phyloP scores from a whole-genome alignment of 23 tunicate genomes.

The Phallusia fumigata region DNA sequence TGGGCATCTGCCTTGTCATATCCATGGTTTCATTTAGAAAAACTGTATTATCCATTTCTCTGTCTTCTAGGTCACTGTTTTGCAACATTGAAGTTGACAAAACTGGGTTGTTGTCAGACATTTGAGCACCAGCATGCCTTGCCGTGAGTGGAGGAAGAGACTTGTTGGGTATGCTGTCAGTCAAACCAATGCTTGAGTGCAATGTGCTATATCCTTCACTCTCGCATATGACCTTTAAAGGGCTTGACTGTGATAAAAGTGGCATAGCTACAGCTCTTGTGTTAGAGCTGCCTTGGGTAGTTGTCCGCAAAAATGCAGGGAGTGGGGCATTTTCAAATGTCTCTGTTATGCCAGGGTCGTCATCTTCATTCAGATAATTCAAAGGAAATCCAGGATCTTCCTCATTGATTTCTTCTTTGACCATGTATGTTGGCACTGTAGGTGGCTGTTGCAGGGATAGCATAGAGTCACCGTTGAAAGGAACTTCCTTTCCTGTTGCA shows the following conservation, averaged over 20 bases:
- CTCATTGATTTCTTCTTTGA: background rate
- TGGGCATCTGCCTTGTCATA: background rate
- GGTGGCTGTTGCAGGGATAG: background rate
- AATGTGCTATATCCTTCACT: background rate
- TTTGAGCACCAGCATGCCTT: background rate
- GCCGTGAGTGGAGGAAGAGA: background rate
- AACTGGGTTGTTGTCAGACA: background rate
- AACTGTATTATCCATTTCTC: background rate
- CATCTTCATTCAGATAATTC: background rate
- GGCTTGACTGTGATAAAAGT: background rate
- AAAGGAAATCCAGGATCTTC: background rate
- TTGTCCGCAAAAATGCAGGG: background rate
- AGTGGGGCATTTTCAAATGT: background rate
- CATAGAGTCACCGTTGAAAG: background rate
- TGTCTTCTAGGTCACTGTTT: background rate
- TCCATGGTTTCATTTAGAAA: background rate
- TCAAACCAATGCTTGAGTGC: background rate
- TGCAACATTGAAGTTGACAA: too few relatives aligned
- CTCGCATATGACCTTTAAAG: background rate
- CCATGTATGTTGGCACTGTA: background rate
- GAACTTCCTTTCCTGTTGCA: background rate
- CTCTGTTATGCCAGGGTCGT: background rate
- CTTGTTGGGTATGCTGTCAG: background rate
- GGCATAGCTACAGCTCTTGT: background rate
- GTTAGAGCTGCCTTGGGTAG: background rate